These are phyloP conservation scores for Seira sanloemensis DNA, from an alignment of 2,888 invertebrate genomes.

Conservation along the genomic window DNA sequence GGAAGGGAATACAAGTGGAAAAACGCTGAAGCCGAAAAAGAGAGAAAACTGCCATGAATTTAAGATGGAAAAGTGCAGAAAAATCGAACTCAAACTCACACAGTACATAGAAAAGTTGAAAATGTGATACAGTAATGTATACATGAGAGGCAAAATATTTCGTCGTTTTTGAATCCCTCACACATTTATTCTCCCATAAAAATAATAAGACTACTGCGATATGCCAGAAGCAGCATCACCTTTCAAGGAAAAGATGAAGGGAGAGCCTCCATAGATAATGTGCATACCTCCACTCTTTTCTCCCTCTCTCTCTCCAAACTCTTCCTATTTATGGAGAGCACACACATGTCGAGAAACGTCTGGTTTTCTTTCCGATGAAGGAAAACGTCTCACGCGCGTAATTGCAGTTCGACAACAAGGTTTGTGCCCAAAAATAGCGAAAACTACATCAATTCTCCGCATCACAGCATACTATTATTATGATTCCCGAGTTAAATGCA, in stretches of 20 bases:
- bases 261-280: constrained; percentile 6
- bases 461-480: constrained; percentile 15
- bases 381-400: constrained; percentile 3
- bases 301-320: no score
- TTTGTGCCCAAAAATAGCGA: constrained; percentile 20
- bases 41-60: not conserved
- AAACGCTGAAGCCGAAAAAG: constrained; percentile 13
- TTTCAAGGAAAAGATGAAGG: constrained; percentile 45
- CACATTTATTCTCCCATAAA: constrained; percentile 18
- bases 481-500: constrained; percentile 5
- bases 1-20: constrained; percentile 6
- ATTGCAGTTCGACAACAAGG: constrained; percentile 4
- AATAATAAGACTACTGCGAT: constrained; percentile 3
- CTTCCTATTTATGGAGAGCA: constrained; percentile 12
- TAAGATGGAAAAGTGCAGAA: constrained; percentile 25
- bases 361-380: constrained; percentile 20
- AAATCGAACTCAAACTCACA: constrained; percentile 6
- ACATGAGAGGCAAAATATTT: no score
- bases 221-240: constrained; percentile 49
- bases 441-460: constrained; percentile 6
- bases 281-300: constrained; percentile 1
- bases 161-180: not conserved
- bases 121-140: constrained; percentile 2
- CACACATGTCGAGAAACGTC: not conserved
- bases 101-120: no score